Conservation (phyloP, 2,797 vertebrate genomes). For the Erpetoichthys calabaricus region DNA sequence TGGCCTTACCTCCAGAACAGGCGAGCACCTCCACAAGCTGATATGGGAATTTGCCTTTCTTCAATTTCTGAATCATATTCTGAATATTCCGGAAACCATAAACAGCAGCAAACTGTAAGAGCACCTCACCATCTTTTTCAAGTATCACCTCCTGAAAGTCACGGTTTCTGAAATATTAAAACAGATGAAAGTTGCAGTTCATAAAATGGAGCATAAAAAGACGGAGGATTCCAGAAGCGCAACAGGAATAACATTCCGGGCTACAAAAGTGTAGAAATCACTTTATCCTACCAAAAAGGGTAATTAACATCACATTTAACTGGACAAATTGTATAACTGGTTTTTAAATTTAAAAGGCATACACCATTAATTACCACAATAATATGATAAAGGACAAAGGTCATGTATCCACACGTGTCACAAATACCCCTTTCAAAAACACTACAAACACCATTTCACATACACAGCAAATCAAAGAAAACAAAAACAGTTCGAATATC, state of each 20-base stretch:
- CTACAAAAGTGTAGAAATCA: not conserved
- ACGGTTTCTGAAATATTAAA: constrained; percentile 58
- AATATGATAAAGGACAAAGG: no score
- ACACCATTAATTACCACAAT: no score
- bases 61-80: constrained; percentile 79
- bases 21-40: constrained; percentile 90
- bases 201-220: not conserved
- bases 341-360: no score
- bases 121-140: constrained; percentile 74
- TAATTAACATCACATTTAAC: no score
- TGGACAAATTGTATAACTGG: no score
- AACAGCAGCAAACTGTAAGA: constrained; percentile 79
- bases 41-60: constrained; percentile 72
- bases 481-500: no score
- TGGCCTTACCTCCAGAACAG: constrained; percentile 73
- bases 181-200: not conserved
- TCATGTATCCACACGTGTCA: no score
- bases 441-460: no score
- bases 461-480: no score
- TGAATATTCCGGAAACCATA: constrained; percentile 91
- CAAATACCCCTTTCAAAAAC: no score
- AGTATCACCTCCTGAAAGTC: constrained; percentile 88
- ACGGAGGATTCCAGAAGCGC: not conserved
- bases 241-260: not conserved
- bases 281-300: no score